Evolutionary conservation across 2,113 vertebrate species (phyloP), one percentile per base, ranked within the genome.

Genomic region (Neogobius melanostomus): DNA sequence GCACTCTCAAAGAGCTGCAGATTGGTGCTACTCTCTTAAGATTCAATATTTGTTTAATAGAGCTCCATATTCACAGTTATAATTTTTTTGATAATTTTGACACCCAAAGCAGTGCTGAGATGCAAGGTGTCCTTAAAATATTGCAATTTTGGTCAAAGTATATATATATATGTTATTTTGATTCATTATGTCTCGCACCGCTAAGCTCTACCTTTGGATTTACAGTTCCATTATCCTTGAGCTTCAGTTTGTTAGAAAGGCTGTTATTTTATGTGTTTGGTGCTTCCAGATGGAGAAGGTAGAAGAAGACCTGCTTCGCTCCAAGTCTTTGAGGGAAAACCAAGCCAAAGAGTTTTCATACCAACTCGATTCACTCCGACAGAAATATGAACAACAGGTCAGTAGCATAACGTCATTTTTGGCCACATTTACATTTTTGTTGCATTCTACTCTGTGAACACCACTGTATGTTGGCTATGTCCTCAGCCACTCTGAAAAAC

Each of bases 371-470:
- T 92, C 94, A 2, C 82, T 95, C 47, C 93, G 91, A 79, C 92
- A 95, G 65, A 93, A 80, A 90, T 92, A 93, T 0, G 95, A 98
- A 75, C 93, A 97, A 71, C 95, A 98, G 96, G 98, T 99, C 65
- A 71, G 51, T 67, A 48, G 49, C 42, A 75, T 16, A 48, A 14
- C 36, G 46, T 75, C 47, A 6, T 15, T 51, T 51, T 51, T 11
- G 5, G 9, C 48, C 28, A 36, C 1, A 36, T 36, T 36, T 36
- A 4, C 0, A 36, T 36, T 36, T 36, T 36, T 36, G 4, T 36
- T 36, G 28, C 28, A 36, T 36, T 36, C 28, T 36, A 36, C 28
- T 36, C 28, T 36, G 28, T 36, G 28, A 36, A 36, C 28, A 36
- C 28, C 28, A 2, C 28, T 36, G 28, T 36, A 36, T 36, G 3